Base-by-base conservation (phyloP, 64 coral and sea anemone genomes). In the Pocillopora verrucosa region DNA sequence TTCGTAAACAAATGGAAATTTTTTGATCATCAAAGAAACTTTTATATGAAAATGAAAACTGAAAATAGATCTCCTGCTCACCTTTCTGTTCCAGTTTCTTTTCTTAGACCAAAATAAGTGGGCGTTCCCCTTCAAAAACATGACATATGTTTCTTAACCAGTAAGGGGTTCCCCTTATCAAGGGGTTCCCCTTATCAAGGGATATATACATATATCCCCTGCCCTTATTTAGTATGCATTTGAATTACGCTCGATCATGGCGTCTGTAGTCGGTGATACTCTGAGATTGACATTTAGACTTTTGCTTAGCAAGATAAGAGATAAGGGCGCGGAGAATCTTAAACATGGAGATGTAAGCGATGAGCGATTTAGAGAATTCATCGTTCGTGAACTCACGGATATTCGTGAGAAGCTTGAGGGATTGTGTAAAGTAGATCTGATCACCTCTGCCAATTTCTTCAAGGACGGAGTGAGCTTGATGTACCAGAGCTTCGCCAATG, bases 351-450 rank as follows among this genome's bases (percentile, higher is more conserved):
- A 94, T 74, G 93, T 94, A 0, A 81, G 75, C 2, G 89, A 94
- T 17, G 82, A 94, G 36, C 34, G 79, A 45, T 94, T 94, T 64
- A 83, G 93, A 11, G 89, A 91, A 25, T 94, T 94, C 60, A 94
- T 94, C 51, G 83, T 94, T 56, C 76, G 93, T 5, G 93, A 94
- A 87, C 84, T 94, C 7, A 80, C 83, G 10, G 83, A 91, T 41
- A 94, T 94, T 70, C 84, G 87, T 7, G 88, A 91, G 83, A 94
- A 94, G 62, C 77, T 94, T 9, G 89, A 91, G 20, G 93, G 93
- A 76, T 80, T 94, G 68, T 91, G 89, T 35, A 94, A 91, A 35
- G 17, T 59, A 1, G 89, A 91, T 34, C 35, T 94, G 34, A 89
- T 84, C 6, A 67, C 93, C 5, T 77, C 89, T 11, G 89, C 89